phyloP scores from a whole-genome alignment of 2,888 invertebrate species.

The Lumbricus terrestris region DNA sequence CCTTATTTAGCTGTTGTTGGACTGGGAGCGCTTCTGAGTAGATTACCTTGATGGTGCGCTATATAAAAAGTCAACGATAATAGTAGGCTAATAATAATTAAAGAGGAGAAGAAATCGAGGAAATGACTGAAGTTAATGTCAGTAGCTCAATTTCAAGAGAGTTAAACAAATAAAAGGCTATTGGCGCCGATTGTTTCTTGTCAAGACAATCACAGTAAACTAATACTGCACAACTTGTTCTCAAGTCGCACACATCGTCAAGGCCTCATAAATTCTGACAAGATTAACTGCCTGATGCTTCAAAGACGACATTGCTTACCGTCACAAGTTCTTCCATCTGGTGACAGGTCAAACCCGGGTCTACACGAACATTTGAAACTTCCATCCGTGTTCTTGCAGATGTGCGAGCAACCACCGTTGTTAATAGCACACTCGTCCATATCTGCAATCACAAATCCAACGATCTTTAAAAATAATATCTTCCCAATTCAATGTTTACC shows the following conservation, averaged over 20 bases:
- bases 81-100: too few relatives aligned
- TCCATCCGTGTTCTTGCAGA: constrained; percentile 35
- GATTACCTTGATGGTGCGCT: too few relatives aligned
- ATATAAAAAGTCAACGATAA: too few relatives aligned
- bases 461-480: neutral
- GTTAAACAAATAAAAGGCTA: too few relatives aligned
- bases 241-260: too few relatives aligned
- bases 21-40: too few relatives aligned
- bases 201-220: too few relatives aligned
- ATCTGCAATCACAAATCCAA: constrained; percentile 16
- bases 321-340: constrained; percentile 18
- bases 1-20: too few relatives aligned
- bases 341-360: constrained; percentile 25
- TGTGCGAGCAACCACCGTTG: constrained; percentile 38
- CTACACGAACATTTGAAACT: constrained; percentile 33
- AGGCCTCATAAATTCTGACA: neutral
- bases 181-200: too few relatives aligned
- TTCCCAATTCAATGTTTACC: neutral
- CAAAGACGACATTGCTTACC: constrained; percentile 8
- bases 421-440: constrained; percentile 32
- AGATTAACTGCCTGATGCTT: neutral
- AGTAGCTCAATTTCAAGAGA: too few relatives aligned
- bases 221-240: neutral
- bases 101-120: too few relatives aligned
- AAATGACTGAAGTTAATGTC: too few relatives aligned